These are phyloP conservation scores for Heteractis magnifica DNA, from an alignment of 92 coral and sea anemone species.

Conservation along the genomic window DNA sequence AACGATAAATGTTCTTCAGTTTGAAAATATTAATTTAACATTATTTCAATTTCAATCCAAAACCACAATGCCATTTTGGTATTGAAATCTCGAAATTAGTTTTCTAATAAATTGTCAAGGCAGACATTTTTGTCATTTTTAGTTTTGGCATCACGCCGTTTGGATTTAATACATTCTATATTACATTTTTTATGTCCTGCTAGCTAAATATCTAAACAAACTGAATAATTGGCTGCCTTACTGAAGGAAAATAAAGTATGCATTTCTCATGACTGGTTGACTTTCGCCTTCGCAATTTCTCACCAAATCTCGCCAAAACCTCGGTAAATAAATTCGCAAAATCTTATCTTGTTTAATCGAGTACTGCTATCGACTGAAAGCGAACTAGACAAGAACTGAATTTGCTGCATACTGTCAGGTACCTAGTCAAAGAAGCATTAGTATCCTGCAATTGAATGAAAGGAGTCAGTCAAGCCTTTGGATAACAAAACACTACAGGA, in stretches of 20 bases:
- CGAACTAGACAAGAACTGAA: not conserved
- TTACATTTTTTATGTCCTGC: constrained; percentile 11
- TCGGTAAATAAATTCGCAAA: no score
- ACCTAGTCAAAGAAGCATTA: not conserved
- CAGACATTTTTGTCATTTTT: constrained; percentile 23
- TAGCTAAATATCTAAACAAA: not conserved
- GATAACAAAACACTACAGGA: no score
- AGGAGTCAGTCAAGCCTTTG: not conserved
- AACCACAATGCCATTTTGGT: not conserved
- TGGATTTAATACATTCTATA: not conserved
- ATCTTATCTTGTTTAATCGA: not conserved
- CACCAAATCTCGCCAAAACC: not conserved
- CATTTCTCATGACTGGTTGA: not conserved
- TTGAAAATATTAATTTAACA: not conserved
- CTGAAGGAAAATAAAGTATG: not conserved
- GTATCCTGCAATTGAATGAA: not conserved
- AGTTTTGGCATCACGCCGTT: constrained; percentile 13
- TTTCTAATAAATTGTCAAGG: not conserved
- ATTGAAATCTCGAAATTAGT: not conserved
- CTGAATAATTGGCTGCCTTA: not conserved
- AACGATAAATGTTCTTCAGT: no score
- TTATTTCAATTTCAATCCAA: not conserved
- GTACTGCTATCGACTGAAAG: not conserved
- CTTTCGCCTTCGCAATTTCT: not conserved
- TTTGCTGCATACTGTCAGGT: not conserved